Evolutionary conservation across 2,797 vertebrate genomes (phyloP).

Genomic region (Coregonus suidteri): DNA sequence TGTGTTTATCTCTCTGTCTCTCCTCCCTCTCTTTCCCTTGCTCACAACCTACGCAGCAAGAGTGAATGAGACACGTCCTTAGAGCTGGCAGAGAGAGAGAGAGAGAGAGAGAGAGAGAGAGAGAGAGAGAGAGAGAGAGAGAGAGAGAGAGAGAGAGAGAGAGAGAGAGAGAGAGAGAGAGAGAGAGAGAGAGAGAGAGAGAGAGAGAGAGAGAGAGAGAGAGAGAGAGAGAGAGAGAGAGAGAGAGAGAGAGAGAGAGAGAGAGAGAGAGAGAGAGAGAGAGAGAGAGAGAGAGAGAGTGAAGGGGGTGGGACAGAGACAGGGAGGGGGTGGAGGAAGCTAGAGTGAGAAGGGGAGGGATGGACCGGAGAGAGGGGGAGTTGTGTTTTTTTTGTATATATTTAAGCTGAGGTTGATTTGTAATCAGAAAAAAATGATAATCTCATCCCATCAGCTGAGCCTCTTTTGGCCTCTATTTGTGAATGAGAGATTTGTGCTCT

Average conservation of each 20-base stretch:
- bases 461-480: conserved; percentile 77
- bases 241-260: conserved; percentile 9
- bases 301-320: conserved; percentile 31
- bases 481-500: conserved; percentile 73
- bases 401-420: conserved; percentile 72
- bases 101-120: conserved; percentile 25
- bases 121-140: conserved; percentile 36
- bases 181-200: conserved; percentile 57
- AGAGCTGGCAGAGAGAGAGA: conserved; percentile 67
- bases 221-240: conserved; percentile 57
- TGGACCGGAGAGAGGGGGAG: conserved; percentile 30
- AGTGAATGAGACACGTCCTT: conserved; percentile 61
- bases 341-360: conserved; percentile 26
- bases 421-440: conserved; percentile 74
- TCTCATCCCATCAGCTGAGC: conserved; percentile 76
- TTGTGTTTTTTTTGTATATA: conserved; percentile 16
- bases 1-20: conserved; percentile 15
- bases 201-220: conserved; percentile 11
- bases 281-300: too few relatives aligned
- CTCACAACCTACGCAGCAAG: conserved; percentile 64
- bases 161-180: conserved; percentile 1
- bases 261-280: conserved; percentile 55
- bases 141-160: conserved; percentile 47
- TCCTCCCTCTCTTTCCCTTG: conserved; percentile 37
- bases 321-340: conserved; percentile 43